Conservation (phyloP, 2,797 vertebrate genomes). For the Sebastes oblongus region DNA sequence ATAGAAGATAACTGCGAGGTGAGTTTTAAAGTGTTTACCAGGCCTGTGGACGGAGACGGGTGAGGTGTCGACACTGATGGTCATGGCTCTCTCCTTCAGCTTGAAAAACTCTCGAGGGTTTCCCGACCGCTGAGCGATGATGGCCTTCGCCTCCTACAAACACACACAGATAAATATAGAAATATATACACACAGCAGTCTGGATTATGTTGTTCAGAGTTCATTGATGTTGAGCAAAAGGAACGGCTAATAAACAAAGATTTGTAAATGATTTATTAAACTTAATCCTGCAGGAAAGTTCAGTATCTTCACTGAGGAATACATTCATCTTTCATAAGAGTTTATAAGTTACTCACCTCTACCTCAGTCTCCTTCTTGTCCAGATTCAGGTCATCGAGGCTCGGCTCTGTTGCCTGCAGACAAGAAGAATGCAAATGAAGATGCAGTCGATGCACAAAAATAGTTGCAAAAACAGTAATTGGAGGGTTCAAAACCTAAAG, state of each 20-base stretch:
- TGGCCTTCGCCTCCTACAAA: slow-evolving; percentile 93
- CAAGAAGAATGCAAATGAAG: not conserved
- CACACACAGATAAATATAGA: not conserved
- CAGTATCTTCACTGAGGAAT: not conserved
- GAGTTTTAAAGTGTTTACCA: slow-evolving; percentile 78
- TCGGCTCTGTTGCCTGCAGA: slow-evolving; percentile 86
- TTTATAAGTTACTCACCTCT: slow-evolving; percentile 80
- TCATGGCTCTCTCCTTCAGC: slow-evolving; percentile 90
- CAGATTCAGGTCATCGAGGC: slow-evolving; percentile 85
- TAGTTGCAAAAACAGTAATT: not conserved
- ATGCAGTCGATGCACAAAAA: not conserved
- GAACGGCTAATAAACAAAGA: not conserved
- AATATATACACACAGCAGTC: not conserved
- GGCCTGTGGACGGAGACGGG: slow-evolving; percentile 88
- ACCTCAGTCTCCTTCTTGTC: slow-evolving; percentile 93
- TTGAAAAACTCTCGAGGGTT: slow-evolving; percentile 97
- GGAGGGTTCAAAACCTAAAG: not conserved
- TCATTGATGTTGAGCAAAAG: not conserved
- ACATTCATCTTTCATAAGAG: no score
- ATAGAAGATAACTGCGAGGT: not conserved
- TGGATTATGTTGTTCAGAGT: not conserved
- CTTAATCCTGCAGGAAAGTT: not conserved
- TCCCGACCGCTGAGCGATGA: slow-evolving; percentile 93
- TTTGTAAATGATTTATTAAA: not conserved
- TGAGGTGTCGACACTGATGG: slow-evolving; percentile 85